A percentile compares a stretch with the other conserved stretches of the same genome.
Conservation (phyloP, 2,113 vertebrate species). For the Albula glossodonta region DNA sequence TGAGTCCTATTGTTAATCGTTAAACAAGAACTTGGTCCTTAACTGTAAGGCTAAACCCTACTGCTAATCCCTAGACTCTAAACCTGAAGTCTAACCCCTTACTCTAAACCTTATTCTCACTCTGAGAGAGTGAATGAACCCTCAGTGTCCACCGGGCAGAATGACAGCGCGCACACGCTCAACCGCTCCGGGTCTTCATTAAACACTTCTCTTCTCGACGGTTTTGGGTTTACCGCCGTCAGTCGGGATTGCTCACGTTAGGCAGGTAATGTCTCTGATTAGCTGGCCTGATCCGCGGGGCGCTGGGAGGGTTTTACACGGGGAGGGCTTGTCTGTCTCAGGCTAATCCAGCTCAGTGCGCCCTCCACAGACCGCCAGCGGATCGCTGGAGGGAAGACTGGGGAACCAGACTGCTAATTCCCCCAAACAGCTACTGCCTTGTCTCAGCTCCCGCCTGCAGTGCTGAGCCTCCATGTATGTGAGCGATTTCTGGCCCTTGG, state of each 20-base stretch:
- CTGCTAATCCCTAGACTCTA: too few relatives aligned
- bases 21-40: too few relatives aligned
- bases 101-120: too few relatives aligned
- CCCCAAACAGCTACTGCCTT: not conserved
- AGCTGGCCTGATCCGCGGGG: not conserved
- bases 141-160: not conserved
- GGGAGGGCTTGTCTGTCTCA: not conserved
- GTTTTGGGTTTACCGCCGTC: not conserved
- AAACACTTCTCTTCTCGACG: not conserved
- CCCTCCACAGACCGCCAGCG: not conserved
- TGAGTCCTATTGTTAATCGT: too few relatives aligned
- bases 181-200: not conserved
- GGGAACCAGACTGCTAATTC: slow-evolving; percentile 1
- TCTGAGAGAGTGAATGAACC: too few relatives aligned
- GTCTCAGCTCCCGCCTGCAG: not conserved
- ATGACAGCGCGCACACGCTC: not conserved
- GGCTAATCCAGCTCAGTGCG: not conserved
- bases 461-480: not conserved
- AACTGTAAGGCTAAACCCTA: too few relatives aligned
- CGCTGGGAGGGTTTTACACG: not conserved
- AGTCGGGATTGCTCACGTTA: slow-evolving; percentile 7
- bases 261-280: slow-evolving; percentile 14
- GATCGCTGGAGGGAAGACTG: not conserved
- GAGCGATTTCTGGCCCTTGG: not conserved
- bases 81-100: too few relatives aligned